A percentile compares a stretch with the other conserved stretches of the same genome.
Evolutionary conservation across 2,113 vertebrate species (phyloP).

Genomic region (Chaenocephalus aceratus): DNA sequence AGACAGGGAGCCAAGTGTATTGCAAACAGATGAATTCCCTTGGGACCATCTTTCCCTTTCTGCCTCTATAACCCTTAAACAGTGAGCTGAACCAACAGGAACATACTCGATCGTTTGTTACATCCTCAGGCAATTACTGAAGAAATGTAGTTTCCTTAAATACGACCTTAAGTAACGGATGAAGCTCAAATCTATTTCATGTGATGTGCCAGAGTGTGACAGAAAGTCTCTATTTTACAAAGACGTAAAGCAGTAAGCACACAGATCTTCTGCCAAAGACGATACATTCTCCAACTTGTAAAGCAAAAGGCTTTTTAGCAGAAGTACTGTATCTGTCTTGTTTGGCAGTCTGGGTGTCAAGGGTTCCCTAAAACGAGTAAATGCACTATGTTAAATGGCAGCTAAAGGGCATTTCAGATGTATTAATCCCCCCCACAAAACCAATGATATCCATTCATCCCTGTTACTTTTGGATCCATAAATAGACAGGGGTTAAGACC

Average conservation of each 20-base stretch:
- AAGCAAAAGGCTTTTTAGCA: not conserved
- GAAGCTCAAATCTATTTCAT: not conserved
- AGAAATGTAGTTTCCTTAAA: not conserved
- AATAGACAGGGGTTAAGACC: not conserved
- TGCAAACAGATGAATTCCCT: slow-evolving; percentile 53
- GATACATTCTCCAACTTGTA: not conserved
- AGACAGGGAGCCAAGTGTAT: slow-evolving; percentile 49
- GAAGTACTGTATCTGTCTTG: not conserved
- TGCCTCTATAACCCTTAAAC: slow-evolving; percentile 55
- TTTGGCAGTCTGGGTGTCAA: not conserved
- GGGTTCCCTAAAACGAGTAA: not conserved
- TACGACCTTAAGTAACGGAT: not conserved
- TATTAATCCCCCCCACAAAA: not conserved
- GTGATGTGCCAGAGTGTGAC: not conserved
- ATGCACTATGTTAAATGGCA: not conserved
- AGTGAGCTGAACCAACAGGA: slow-evolving; percentile 26
- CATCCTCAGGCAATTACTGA: slow-evolving; percentile 39
- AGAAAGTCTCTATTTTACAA: too few species aligned
- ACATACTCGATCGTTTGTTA: slow-evolving; percentile 20
- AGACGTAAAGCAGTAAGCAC: not conserved
- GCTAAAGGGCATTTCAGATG: not conserved
- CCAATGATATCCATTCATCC: not conserved
- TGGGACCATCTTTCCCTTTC: slow-evolving; percentile 40
- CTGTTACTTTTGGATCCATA: not conserved
- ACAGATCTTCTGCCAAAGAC: not conserved